Conservation (phyloP, 2,888 invertebrate genomes). For the Cataglyphis cursor region DNA sequence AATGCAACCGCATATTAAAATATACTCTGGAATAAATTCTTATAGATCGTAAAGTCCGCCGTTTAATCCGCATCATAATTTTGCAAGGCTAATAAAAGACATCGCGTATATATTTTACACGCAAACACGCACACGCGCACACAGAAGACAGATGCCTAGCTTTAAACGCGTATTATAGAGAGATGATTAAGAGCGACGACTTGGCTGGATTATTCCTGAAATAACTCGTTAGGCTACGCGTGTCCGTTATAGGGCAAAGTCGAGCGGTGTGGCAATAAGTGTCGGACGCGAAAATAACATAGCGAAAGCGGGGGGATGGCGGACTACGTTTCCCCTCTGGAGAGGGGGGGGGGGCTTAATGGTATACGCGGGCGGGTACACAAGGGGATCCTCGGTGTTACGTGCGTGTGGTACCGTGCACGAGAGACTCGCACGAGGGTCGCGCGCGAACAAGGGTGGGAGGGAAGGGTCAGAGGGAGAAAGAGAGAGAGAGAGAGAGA, state of each 20-base stretch:
- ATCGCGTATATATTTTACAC: neutral
- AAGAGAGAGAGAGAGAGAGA: constrained; percentile 60
- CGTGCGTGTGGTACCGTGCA: constrained; percentile 60
- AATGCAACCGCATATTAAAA: neutral
- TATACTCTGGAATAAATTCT: constrained; percentile 12
- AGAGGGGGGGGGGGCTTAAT: constrained; percentile 65
- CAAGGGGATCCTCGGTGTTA: constrained; percentile 33
- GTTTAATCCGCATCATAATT: constrained; percentile 2
- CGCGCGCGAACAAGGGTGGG: constrained; percentile 51
- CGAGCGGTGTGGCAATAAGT: constrained; percentile 23
- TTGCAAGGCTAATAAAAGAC: constrained; percentile 2
- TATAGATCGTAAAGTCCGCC: neutral
- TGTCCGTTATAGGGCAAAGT: neutral
- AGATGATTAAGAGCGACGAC: constrained; percentile 32
- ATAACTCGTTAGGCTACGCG: constrained; percentile 22
- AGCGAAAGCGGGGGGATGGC: constrained; percentile 1
- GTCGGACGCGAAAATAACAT: constrained; percentile 42
- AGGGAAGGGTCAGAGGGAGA: constrained; percentile 70
- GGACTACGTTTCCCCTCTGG: constrained; percentile 62
- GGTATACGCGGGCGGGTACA: constrained; percentile 59
- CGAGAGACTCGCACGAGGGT: constrained; percentile 60
- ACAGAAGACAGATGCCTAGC: neutral
- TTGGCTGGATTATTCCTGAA: constrained; percentile 8
- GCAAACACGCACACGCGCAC: no score
- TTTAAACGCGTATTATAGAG: neutral